Evolutionary conservation across 2,888 invertebrate genomes (phyloP).

Genomic region (Orthosia incerta): DNA sequence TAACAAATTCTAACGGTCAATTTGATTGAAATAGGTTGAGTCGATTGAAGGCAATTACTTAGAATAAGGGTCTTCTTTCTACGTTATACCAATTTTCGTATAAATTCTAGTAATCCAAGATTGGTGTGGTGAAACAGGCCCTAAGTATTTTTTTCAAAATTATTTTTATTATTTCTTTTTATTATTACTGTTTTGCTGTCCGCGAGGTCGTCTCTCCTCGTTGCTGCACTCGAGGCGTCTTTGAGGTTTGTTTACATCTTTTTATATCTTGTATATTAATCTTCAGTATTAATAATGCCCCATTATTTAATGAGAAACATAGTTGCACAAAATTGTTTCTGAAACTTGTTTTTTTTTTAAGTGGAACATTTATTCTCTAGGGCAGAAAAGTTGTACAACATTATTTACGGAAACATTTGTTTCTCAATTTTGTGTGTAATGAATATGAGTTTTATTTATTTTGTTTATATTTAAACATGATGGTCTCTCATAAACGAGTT

Average conservation of each 20-base stretch:
- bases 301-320: neutral
- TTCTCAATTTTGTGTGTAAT: neutral
- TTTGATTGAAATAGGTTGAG: neutral
- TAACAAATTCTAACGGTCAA: neutral
- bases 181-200: neutral
- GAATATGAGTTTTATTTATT: neutral
- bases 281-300: neutral
- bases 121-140: conserved; percentile 15
- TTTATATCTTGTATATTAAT: neutral
- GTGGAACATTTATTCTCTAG: neutral
- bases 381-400: neutral
- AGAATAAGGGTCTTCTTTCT: neutral
- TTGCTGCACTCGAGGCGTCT: conserved; percentile 57
- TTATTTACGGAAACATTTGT: neutral
- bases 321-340: neutral
- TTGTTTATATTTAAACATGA: neutral
- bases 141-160: neutral
- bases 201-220: conserved; percentile 43
- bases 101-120: neutral
- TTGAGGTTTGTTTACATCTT: conserved; percentile 41
- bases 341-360: neutral
- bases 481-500: neutral
- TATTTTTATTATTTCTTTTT: neutral
- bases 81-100: neutral
- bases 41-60: neutral